Conservation (phyloP, 1,140 invertebrate species). For the Frieseomelitta varia region DNA sequence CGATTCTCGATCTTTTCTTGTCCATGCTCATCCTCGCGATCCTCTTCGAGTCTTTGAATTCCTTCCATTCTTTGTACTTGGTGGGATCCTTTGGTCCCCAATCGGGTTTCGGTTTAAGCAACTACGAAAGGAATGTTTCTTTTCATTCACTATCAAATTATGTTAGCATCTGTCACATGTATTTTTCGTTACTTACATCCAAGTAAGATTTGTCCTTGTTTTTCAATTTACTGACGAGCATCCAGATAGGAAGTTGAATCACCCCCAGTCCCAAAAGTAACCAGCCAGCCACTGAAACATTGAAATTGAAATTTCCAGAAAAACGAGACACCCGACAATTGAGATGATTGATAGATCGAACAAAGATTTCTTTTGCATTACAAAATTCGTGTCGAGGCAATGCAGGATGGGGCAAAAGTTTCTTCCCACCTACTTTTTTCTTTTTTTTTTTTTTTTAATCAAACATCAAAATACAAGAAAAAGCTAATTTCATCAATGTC, state of each 20-base stretch:
- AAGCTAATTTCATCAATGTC: no score
- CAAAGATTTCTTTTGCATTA: no score
- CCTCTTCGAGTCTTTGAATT: slow-evolving; percentile 54
- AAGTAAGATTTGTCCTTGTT: slow-evolving; percentile 19
- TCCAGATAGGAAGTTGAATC: slow-evolving; percentile 43
- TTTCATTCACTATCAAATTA: no score
- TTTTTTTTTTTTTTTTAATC: no score
- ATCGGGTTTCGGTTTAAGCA: slow-evolving; percentile 23
- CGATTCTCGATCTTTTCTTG: slow-evolving; percentile 33
- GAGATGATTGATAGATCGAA: no score
- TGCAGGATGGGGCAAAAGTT: no score
- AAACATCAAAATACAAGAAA: no score
- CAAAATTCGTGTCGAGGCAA: no score
- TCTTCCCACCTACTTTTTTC: no score
- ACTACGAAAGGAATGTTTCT: slow-evolving; percentile 21
- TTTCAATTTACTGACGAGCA: slow-evolving; percentile 30
- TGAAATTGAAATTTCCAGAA: neutral
- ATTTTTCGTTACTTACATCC: slow-evolving; percentile 22
- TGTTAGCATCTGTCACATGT: no score
- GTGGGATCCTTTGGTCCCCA: slow-evolving; percentile 58
- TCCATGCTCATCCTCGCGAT: slow-evolving; percentile 21
- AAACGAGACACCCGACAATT: neutral
- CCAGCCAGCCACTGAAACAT: slow-evolving; percentile 49
- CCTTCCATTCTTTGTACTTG: slow-evolving; percentile 55
- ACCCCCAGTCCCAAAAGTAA: slow-evolving; percentile 46